Base-by-base conservation (phyloP, 2,113 vertebrate genomes). In the Hypomesus transpacificus region DNA sequence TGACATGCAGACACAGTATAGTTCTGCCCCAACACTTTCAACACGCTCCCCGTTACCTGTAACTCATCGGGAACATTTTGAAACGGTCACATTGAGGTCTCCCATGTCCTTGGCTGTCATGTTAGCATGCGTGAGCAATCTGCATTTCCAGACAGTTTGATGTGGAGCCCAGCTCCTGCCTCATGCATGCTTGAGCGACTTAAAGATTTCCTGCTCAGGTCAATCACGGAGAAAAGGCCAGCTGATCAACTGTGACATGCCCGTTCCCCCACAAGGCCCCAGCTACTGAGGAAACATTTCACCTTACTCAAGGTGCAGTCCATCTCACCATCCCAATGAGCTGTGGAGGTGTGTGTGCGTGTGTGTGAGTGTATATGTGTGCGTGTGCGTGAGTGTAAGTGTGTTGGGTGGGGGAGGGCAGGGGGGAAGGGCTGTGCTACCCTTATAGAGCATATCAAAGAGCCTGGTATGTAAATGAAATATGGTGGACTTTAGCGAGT, bases 121-220 rank as follows among this genome's bases (percentile, higher is more conserved):
- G 81, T 89, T 90, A 82, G 86, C 82, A 84, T 85, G 85, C 87
- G 86, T 83, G 83, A 83, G 78, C 76, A 63, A 86, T 80, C 80
- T 61, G 21, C 84, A 79, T 83, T 13, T 77, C 57, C 58, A 58
- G 71, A 73, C 20, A 21, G 82, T 86, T 79, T 87, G 83, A 90
- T 85, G 86, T 73, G 80, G 51, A 28, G 46, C 80, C 80, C 80
- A 76, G 31, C 80, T 73, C 68, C 78, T 66, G 69, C 77, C 81
- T 79, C 75, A 70, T 79, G 83, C 83, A 84, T 80, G 82, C 85
- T 76, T 80, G 84, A 86, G 80, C 69, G 58, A 81, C 75, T 73
- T 89, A 88, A 87, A 87, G 86, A 89, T 89, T 89, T 89, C 80
- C 88, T 76, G 86, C 78, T 83, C 18, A 4, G 86, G 84, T 83